Evolutionary conservation across 37 sponge, comb jelly and placozoan species (phyloP).

Genomic region (Haliclona indistincta): DNA sequence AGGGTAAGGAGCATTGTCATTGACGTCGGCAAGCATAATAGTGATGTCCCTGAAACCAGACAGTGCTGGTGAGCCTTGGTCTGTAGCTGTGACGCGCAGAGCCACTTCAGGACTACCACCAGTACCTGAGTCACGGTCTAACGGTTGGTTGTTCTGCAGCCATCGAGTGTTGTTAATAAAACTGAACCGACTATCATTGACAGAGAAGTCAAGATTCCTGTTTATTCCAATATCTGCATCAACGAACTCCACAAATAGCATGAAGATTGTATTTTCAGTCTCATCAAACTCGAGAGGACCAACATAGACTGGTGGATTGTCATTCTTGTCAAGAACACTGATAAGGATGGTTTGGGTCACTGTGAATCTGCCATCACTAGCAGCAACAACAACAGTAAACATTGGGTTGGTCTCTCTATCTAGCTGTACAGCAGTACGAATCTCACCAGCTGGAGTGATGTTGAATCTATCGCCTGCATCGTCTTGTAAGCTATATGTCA

Average conservation of each 20-base stretch:
- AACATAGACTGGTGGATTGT: conserved; percentile 46
- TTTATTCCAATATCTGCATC: conserved; percentile 60
- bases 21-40: conserved; percentile 59
- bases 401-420: conserved; percentile 29
- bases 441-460: conserved; percentile 41
- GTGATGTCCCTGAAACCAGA: conserved; percentile 3
- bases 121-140: conserved; percentile 70
- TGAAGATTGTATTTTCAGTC: conserved; percentile 37
- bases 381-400: conserved; percentile 34
- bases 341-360: conserved; percentile 42
- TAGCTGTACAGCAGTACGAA: conserved; percentile 31
- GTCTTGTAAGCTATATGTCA: conserved; percentile 20
- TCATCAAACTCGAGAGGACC: conserved; percentile 20
- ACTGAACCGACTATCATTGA: conserved; percentile 17
- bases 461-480: conserved; percentile 50
- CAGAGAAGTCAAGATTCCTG: conserved; percentile 27
- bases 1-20: conserved; percentile 76
- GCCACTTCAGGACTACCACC: conserved; percentile 27
- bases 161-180: conserved; percentile 10
- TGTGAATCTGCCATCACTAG: conserved; percentile 29
- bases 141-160: conserved; percentile 9
- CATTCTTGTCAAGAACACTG: conserved; percentile 64
- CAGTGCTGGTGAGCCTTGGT: conserved; percentile 13
- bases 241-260: conserved; percentile 10
- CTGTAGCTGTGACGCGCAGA: conserved; percentile 14